These are phyloP conservation scores for Bradypodion ventrale DNA, from an alignment of 2,797 vertebrate species.

Conservation along the genomic window DNA sequence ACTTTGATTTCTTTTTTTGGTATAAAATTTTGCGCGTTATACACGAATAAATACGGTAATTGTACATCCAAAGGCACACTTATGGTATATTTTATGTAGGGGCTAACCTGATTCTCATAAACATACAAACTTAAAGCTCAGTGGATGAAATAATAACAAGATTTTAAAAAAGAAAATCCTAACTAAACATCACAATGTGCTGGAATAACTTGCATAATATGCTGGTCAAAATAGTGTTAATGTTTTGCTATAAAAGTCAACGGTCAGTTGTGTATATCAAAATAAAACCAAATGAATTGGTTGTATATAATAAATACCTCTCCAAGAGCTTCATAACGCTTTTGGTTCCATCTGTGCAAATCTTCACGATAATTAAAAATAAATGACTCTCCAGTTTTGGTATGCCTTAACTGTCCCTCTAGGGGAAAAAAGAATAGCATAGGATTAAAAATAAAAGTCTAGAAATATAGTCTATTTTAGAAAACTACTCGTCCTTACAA, in stretches of 20 bases:
- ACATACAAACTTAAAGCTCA: no score
- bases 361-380: constrained; percentile 95
- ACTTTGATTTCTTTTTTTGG: no score
- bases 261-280: background rate
- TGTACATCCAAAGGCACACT: no score
- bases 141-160: no score
- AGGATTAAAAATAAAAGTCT: constrained; percentile 38
- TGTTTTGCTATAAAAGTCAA: background rate
- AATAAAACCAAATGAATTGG: background rate
- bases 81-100: no score
- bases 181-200: no score
- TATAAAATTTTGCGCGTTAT: no score
- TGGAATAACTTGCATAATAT: background rate
- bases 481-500: background rate
- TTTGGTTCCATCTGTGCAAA: constrained; percentile 98
- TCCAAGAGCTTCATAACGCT: constrained; percentile 96
- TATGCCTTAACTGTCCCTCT: constrained; percentile 92
- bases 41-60: no score
- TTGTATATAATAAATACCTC: constrained; percentile 81
- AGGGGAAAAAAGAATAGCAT: constrained; percentile 64
- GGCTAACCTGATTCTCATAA: no score
- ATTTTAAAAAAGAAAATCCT: no score
- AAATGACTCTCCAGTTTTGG: constrained; percentile 91
- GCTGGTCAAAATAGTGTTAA: background rate
- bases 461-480: background rate